Conservation (phyloP, 2,888 invertebrate species). For the Agrotis clavis region DNA sequence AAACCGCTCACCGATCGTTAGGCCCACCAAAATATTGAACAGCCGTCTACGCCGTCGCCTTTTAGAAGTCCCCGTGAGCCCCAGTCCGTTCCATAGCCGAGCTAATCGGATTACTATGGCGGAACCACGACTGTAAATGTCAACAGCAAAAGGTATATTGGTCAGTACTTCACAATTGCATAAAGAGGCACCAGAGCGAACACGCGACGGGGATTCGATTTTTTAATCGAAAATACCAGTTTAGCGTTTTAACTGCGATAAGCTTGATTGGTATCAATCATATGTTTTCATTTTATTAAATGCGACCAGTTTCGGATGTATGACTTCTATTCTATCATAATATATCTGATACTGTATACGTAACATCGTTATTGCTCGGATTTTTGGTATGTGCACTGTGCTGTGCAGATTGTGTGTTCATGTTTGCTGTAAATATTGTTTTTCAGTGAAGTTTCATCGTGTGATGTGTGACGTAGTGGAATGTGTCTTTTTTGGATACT, state of each 20-base stretch:
- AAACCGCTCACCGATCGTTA: slow-evolving; percentile 64
- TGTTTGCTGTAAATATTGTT: slow-evolving; percentile 39
- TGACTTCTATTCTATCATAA: no score
- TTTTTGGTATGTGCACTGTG: slow-evolving; percentile 31
- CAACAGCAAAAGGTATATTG: slow-evolving; percentile 65
- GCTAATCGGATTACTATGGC: slow-evolving; percentile 81
- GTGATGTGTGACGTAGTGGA: not conserved
- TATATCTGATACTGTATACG: not conserved
- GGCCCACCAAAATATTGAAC: slow-evolving; percentile 65
- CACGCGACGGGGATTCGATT: not conserved
- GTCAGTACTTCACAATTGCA: slow-evolving; percentile 48
- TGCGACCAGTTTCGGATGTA: no score
- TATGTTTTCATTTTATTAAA: no score
- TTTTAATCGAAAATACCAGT: not conserved
- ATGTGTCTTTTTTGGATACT: not conserved
- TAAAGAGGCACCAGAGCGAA: not conserved
- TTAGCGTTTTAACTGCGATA: no score
- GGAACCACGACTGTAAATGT: slow-evolving; percentile 76
- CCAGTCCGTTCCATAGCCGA: slow-evolving; percentile 56
- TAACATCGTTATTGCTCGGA: slow-evolving; percentile 23
- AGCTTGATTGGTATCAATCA: no score
- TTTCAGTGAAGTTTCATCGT: slow-evolving; percentile 9
- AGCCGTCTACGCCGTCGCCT: slow-evolving; percentile 51
- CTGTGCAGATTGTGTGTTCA: slow-evolving; percentile 9
- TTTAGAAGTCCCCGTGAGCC: slow-evolving; percentile 56